Conservation (phyloP, 2,113 vertebrate genomes). For the Osmerus eperlanus region DNA sequence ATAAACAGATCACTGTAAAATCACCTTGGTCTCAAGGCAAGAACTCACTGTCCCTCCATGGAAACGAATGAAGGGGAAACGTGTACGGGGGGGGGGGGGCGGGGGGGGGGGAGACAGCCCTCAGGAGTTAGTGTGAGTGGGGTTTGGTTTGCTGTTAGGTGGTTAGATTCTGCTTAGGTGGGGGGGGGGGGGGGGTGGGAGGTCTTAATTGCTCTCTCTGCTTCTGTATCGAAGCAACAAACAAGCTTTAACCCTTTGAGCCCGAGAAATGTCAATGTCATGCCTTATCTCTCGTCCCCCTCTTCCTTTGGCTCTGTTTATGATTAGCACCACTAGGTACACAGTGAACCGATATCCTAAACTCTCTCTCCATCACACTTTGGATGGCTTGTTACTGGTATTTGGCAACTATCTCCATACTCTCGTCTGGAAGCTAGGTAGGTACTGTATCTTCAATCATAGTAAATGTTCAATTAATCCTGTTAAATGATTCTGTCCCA, state of each 20-base stretch:
- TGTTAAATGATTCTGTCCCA: no score
- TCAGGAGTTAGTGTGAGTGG: slow-evolving; percentile 67
- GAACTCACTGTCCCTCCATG: neutral
- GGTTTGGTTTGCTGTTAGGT: slow-evolving; percentile 72
- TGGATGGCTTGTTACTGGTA: no score
- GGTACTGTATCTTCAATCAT: no score
- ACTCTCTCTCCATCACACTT: no score
- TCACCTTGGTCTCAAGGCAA: neutral
- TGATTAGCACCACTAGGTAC: neutral
- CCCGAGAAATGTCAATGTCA: slow-evolving; percentile 34
- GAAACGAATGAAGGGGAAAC: neutral
- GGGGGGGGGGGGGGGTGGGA: neutral
- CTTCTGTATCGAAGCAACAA: slow-evolving; percentile 42
- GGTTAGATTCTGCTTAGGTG: slow-evolving; percentile 69
- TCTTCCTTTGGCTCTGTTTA: slow-evolving; percentile 14
- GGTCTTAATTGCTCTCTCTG: slow-evolving; percentile 27
- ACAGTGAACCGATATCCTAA: no score
- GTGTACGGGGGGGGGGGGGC: neutral
- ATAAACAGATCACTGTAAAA: neutral
- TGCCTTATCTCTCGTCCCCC: slow-evolving; percentile 12
- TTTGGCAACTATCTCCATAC: no score
- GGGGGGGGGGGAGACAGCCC: slow-evolving; percentile 48
- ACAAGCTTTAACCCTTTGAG: slow-evolving; percentile 75
- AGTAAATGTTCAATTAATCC: no score
- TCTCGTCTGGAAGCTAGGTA: no score